Evolutionary conservation across 2,888 invertebrate species (phyloP), one percentile per base, ranked within the genome.

Genomic region (Torymus aiolomorphi): DNA sequence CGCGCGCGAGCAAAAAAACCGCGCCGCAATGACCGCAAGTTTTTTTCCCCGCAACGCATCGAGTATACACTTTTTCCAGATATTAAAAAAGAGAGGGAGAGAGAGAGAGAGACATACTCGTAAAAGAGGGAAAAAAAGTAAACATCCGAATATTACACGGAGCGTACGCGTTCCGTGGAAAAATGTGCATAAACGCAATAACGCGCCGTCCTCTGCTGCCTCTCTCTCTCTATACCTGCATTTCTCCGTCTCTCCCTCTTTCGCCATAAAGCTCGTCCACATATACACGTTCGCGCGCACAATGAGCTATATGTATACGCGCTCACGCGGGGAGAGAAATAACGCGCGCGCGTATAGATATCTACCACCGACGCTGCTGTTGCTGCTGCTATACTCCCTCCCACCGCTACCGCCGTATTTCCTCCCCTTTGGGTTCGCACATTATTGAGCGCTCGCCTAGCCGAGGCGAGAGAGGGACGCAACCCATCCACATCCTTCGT

Each of bases 391-490:
- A 42, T 84, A 84, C 86, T 84, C 86, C 86, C 85, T 85, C 86
- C 86, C 86, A 84, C 85, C 84, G 83, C 82, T 42, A 42, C 81
- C 80, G 81, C 78, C 84, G 85, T 86, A 86, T 88, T 88, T 91
- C 91, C 91, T 91, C 91, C 91, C 91, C 90, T 91, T 91, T 91
- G 91, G 91, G 91, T 92, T 92, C 92, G 92, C 92, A 92, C 92
- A 91, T 92, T 92, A 92, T 92, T 92, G 92, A 92, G 92, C 92
- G 92, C 91, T 91, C 91, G 92, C 90, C 92, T 91, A 92, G 92
- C 91, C 91, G 92, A 91, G 92, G 92, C 91, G 91, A 91, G 91
- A 42, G 92, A 91, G 91, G 91, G 91, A 92, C 91, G 91, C 91
- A 91, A 92, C 91, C 91, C 91, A 91, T 91, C 91, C 90, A 87